phyloP scores from a whole-genome alignment of 2,888 invertebrate genomes.

The Linhomoeus sp. region DNA sequence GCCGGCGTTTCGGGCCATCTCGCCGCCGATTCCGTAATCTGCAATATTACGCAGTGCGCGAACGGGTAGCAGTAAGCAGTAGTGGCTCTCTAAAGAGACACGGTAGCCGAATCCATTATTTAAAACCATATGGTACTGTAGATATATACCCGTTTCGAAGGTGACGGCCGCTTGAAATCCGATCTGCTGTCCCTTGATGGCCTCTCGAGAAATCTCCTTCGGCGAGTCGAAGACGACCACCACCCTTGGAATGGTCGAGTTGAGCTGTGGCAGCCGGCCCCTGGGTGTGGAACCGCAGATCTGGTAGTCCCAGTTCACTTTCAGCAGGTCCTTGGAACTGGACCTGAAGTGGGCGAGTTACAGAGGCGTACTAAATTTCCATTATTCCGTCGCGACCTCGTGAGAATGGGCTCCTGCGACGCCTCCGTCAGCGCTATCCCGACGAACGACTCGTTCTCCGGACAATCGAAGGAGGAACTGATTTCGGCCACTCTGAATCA shows the following conservation, averaged over 20 bases:
- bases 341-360: background rate
- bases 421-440: too few relatives aligned
- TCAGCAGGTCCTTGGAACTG: background rate
- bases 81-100: background rate
- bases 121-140: background rate
- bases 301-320: slow-evolving; percentile 11
- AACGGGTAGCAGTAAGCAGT: too few relatives aligned
- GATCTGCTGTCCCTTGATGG: background rate
- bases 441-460: too few relatives aligned
- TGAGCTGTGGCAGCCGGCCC: background rate
- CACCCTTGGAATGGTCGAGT: slow-evolving; percentile 25
- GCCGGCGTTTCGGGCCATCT: slow-evolving; percentile 25
- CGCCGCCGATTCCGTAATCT: slow-evolving; percentile 34
- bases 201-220: too few relatives aligned
- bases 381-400: too few relatives aligned
- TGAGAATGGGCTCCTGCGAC: too few relatives aligned
- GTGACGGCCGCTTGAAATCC: slow-evolving; percentile 3
- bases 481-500: slow-evolving; percentile 11
- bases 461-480: background rate
- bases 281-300: slow-evolving; percentile 10
- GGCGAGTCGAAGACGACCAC: slow-evolving; percentile 28
- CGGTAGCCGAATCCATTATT: background rate
- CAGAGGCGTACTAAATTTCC: too few relatives aligned
- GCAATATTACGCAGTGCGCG: slow-evolving; percentile 8
- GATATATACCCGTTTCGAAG: slow-evolving; percentile 6